These are phyloP conservation scores for Tricholaema leucomelas DNA, from an alignment of 2,113 vertebrate species.

Conservation along the genomic window DNA sequence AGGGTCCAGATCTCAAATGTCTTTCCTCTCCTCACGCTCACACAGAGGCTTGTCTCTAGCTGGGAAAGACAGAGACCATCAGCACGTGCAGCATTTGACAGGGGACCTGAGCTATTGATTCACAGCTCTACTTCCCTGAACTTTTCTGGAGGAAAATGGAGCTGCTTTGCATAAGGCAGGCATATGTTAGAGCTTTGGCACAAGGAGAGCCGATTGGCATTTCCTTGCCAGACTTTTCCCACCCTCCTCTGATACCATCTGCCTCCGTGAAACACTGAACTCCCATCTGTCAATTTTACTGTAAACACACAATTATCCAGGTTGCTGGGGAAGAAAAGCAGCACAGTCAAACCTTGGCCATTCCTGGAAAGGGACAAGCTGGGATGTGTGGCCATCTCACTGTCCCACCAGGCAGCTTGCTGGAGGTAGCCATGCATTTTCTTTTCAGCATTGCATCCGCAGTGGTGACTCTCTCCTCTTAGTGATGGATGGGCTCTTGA, in stretches of 20 bases:
- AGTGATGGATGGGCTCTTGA: neutral
- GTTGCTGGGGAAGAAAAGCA: slow-evolving; percentile 10
- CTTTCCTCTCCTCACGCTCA: neutral
- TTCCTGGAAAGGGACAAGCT: neutral
- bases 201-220: slow-evolving; percentile 36
- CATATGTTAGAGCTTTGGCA: slow-evolving; percentile 71
- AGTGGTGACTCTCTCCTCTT: neutral
- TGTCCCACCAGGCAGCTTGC: neutral
- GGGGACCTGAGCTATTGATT: slow-evolving; percentile 54
- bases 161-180: slow-evolving; percentile 69
- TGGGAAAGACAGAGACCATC: slow-evolving; percentile 15
- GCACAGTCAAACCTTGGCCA: neutral
- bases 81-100: slow-evolving; percentile 30
- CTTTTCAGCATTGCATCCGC: neutral
- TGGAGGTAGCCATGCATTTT: neutral
- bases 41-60: neutral
- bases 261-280: slow-evolving; percentile 47
- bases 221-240: slow-evolving; percentile 68
- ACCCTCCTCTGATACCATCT: slow-evolving; percentile 72
- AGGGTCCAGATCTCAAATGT: neutral
- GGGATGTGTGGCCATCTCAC: neutral
- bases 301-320: slow-evolving; percentile 67
- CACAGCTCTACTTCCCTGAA: slow-evolving; percentile 50
- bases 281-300: slow-evolving; percentile 71
- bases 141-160: slow-evolving; percentile 22